Conservation (phyloP, 2,113 vertebrate species). For the Cololabis saira region DNA sequence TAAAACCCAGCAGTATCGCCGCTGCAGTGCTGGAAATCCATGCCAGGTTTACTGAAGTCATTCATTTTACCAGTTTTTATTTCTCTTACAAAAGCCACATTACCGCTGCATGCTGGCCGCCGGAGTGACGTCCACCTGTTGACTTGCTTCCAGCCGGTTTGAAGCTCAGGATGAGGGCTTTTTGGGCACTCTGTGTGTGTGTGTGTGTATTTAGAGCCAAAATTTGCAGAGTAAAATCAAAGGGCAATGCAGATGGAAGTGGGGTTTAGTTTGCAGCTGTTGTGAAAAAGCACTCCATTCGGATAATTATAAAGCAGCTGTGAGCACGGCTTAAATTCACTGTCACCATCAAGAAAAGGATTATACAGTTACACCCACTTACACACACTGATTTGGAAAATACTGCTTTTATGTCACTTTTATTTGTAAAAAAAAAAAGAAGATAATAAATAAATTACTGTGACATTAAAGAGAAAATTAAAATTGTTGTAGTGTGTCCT, state of each 20-base stretch:
- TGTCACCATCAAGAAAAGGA: slow-evolving; percentile 45
- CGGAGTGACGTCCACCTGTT: slow-evolving; percentile 65
- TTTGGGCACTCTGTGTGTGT: slow-evolving; percentile 41
- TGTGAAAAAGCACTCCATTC: slow-evolving; percentile 34
- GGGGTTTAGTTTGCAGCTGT: slow-evolving; percentile 39
- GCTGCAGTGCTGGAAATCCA: slow-evolving; percentile 43
- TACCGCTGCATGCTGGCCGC: slow-evolving; percentile 35
- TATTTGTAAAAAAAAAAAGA: slow-evolving; percentile 12
- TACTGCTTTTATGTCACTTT: slow-evolving; percentile 21
- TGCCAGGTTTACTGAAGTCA: slow-evolving; percentile 52
- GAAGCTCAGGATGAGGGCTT: slow-evolving; percentile 47
- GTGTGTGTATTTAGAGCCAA: slow-evolving; percentile 46
- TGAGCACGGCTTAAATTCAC: slow-evolving; percentile 44
- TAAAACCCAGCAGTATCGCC: slow-evolving; percentile 38
- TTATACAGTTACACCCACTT: slow-evolving; percentile 51
- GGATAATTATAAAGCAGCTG: slow-evolving; percentile 51
- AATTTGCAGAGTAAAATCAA: slow-evolving; percentile 55
- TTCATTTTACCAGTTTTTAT: slow-evolving; percentile 60
- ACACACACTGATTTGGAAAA: slow-evolving; percentile 32
- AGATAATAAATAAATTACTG: neutral
- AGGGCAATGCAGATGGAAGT: slow-evolving; percentile 56
- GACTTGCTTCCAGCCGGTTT: slow-evolving; percentile 46
- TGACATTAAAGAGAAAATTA: slow-evolving; percentile 33
- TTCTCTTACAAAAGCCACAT: slow-evolving; percentile 57
- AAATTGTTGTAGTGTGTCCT: slow-evolving; percentile 11